These are phyloP conservation scores for Gymnorhina tibicen DNA, from an alignment of 2,113 vertebrate species.

Conservation along the genomic window DNA sequence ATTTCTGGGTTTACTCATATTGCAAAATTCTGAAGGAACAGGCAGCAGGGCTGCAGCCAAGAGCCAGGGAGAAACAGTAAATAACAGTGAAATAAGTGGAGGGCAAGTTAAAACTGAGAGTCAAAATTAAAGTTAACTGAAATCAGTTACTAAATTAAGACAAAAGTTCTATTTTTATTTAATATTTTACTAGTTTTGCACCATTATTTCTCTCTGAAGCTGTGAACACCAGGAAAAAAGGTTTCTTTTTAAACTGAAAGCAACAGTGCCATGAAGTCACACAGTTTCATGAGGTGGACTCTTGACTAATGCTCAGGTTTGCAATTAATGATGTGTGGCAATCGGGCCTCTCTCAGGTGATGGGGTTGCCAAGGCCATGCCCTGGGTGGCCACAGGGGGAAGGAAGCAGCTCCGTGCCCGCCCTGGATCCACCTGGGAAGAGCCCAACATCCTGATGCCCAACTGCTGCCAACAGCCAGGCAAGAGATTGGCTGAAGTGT, in stretches of 20 bases:
- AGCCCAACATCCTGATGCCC: neutral
- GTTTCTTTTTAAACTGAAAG: neutral
- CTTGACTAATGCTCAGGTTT: neutral
- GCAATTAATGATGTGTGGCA: neutral
- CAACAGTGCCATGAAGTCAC: neutral
- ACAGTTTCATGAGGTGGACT: neutral
- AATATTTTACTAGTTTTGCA: neutral
- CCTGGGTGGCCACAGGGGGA: neutral
- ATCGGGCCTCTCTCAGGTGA: neutral
- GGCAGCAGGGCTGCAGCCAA: neutral
- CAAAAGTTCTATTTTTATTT: neutral
- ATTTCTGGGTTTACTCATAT: neutral
- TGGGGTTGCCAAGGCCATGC: neutral
- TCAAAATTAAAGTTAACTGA: neutral
- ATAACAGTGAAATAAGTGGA: neutral
- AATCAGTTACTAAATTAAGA: neutral
- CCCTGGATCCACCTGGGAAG: neutral
- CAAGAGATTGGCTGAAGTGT: rapidly evolving
- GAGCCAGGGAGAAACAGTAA: neutral
- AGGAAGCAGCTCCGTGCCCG: neutral
- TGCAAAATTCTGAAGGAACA: neutral
- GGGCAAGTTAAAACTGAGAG: neutral
- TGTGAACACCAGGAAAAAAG: neutral
- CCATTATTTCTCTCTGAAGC: neutral
- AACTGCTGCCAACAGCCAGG: neutral